A percentile compares a stretch with the other conserved stretches of the same genome.
These are phyloP conservation scores for Stenodema calcarata DNA, from an alignment of 2,888 invertebrate species.

Conservation along the genomic window DNA sequence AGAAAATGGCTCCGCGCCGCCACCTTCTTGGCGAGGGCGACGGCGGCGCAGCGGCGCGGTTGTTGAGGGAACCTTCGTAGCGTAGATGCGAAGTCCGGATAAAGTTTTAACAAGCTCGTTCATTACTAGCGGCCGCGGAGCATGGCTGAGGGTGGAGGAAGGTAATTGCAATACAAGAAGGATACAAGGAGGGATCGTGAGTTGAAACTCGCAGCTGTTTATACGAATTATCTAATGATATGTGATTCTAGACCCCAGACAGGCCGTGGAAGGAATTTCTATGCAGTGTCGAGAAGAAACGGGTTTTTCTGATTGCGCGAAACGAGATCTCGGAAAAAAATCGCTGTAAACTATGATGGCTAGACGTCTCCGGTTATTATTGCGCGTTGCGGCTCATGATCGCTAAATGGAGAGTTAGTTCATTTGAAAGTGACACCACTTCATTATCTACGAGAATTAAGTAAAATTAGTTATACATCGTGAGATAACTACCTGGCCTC, in stretches of 20 bases:
- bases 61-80: not conserved
- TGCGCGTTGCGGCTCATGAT: not conserved
- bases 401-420: not conserved
- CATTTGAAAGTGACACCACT: not conserved
- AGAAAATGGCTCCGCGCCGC: slow-evolving; percentile 13
- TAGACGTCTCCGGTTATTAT: not conserved
- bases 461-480: not conserved
- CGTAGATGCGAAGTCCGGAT: slow-evolving; percentile 16
- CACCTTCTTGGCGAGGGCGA: not conserved
- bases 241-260: not conserved
- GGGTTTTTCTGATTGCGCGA: not conserved
- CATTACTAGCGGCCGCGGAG: not conserved
- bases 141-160: not conserved
- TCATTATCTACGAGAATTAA: not conserved
- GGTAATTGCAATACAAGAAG: not conserved
- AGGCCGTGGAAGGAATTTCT: not conserved
- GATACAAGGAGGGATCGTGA: not conserved
- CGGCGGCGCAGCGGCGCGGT: not conserved
- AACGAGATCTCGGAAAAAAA: not conserved
- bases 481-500: not conserved
- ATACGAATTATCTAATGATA: slow-evolving; percentile 2
- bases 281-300: not conserved
- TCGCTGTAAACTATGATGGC: not conserved
- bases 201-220: not conserved
- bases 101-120: slow-evolving; percentile 7